phyloP scores from a whole-genome alignment of 2,797 vertebrate genomes.

The Labroides dimidiatus region DNA sequence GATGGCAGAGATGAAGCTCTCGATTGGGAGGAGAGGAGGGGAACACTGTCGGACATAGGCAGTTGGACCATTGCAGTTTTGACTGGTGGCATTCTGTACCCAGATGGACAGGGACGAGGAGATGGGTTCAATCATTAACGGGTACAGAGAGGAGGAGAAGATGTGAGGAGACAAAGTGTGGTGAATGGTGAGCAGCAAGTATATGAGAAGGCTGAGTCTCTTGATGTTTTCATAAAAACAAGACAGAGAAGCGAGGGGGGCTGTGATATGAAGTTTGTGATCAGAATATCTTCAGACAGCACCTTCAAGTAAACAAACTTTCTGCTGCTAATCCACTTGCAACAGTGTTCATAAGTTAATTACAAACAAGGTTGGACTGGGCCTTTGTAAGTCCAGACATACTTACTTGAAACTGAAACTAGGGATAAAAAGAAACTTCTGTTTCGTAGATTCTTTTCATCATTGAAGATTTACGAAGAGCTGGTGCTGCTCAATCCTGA shows the following conservation, averaged over 20 bases:
- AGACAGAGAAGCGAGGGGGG: not conserved
- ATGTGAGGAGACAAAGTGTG: not conserved
- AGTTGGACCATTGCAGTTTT: conserved; percentile 14
- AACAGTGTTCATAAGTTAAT: not conserved
- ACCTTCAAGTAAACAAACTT: not conserved
- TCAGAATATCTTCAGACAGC: not conserved
- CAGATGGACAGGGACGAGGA: not conserved
- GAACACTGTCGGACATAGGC: conserved; percentile 24
- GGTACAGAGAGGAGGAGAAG: not conserved
- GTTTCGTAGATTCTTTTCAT: too few species aligned
- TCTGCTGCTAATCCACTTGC: too few species aligned
- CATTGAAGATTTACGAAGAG: not conserved
- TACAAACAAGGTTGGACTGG: not conserved
- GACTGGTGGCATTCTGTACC: conserved; percentile 29
- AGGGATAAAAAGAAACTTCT: too few species aligned
- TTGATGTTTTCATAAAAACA: not conserved
- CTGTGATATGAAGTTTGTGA: not conserved
- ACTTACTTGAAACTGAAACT: too few species aligned
- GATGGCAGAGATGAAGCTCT: conserved; percentile 60
- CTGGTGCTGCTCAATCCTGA: conserved; percentile 7
- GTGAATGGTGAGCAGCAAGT: conserved; percentile 1
- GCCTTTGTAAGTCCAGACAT: too few species aligned
- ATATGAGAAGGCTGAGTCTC: not conserved
- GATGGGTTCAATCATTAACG: not conserved
- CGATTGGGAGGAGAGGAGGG: conserved; percentile 56